phyloP scores from a whole-genome alignment of 2,888 invertebrate genomes.

The Amaurobius ferox region DNA sequence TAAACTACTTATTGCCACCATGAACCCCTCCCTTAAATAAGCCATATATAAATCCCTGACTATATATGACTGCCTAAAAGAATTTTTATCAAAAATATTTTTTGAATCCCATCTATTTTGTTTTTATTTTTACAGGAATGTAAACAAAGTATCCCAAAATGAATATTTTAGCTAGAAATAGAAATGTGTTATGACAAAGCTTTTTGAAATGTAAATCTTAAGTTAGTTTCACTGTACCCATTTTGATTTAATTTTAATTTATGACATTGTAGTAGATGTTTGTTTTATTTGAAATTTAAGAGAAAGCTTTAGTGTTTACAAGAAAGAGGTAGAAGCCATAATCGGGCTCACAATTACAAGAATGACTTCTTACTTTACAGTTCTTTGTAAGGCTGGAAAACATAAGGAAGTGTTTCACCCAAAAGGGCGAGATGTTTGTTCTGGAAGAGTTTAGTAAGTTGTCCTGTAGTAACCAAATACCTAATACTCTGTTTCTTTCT shows the following conservation, averaged over 20 bases:
- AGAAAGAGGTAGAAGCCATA: conserved; percentile 70
- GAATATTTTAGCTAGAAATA: no score
- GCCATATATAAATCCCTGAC: no score
- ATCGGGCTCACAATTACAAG: conserved; percentile 66
- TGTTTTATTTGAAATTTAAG: conserved; percentile 61
- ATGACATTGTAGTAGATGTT: conserved; percentile 61
- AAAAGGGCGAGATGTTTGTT: conserved; percentile 99
- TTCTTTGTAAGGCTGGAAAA: conserved; percentile 99
- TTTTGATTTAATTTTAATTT: conserved; percentile 33
- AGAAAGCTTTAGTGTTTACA: conserved; percentile 57
- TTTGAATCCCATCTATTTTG: no score
- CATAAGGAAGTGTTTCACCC: conserved; percentile 99
- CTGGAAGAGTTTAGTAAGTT: conserved; percentile 99
- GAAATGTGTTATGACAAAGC: no score
- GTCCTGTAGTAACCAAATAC: conserved; percentile 71
- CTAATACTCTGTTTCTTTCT: conserved; percentile 72
- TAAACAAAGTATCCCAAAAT: no score
- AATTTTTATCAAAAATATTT: no score
- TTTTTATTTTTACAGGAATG: no score
- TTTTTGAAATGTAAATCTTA: no score
- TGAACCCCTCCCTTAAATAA: no score
- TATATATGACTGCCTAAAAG: no score
- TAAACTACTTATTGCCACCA: no score
- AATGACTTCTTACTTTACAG: conserved; percentile 83
- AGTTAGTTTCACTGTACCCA: conserved; percentile 8